These are phyloP conservation scores for Caenorhabditis briggsae DNA, from an alignment of 1,140 invertebrate species.

Conservation along the genomic window DNA sequence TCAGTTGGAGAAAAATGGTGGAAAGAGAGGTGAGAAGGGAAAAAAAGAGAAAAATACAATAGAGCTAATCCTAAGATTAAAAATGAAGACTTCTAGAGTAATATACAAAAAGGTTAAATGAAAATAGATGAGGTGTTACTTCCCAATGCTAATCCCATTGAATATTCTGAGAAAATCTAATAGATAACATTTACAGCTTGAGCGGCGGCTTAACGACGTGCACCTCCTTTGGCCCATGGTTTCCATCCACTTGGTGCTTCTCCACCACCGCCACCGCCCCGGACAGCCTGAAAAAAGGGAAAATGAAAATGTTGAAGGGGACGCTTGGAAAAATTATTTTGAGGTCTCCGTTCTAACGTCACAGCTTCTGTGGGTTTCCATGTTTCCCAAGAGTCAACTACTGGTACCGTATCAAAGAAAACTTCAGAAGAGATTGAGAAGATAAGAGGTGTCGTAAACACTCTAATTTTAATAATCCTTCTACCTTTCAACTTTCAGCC, in stretches of 20 bases:
- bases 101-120: background rate
- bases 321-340: background rate
- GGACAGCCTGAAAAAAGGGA: slow-evolving; percentile 47
- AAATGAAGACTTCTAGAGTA: slow-evolving; percentile 28
- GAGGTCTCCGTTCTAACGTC: background rate
- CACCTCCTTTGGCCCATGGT: slow-evolving; percentile 64
- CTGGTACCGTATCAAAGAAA: no score
- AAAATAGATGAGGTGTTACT: background rate
- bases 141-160: slow-evolving; percentile 10
- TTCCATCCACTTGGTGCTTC: slow-evolving; percentile 66
- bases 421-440: no score
- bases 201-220: slow-evolving; percentile 23
- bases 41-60: background rate
- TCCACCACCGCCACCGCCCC: slow-evolving; percentile 54
- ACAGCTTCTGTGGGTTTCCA: no score
- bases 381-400: no score
- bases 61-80: slow-evolving; percentile 16
- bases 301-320: background rate
- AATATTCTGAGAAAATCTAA: slow-evolving; percentile 1
- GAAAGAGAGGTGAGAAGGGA: background rate
- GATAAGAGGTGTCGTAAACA: no score
- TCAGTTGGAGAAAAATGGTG: background rate
- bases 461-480: no score
- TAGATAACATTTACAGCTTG: background rate
- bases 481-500: no score